These are phyloP conservation scores for Drosophila pandora DNA, from an alignment of 1,140 invertebrate species.

Conservation along the genomic window DNA sequence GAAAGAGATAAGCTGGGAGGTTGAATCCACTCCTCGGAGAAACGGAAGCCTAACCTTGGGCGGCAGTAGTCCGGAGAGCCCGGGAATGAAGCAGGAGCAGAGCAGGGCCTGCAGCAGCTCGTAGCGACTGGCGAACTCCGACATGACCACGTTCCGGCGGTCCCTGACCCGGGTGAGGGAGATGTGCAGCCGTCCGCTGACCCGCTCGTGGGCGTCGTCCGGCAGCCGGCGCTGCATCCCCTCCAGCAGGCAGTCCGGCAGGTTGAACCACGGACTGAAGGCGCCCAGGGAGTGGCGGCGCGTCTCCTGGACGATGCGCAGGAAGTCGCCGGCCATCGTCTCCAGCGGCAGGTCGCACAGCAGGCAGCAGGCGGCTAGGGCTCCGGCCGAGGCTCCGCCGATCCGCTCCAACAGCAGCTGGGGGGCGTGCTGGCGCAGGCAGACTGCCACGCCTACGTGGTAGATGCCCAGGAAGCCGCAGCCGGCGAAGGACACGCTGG, in stretches of 20 bases:
- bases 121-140: slow-evolving; percentile 94
- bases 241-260: slow-evolving; percentile 93
- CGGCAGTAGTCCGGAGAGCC: slow-evolving; percentile 96
- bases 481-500: slow-evolving; percentile 98
- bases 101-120: slow-evolving; percentile 97
- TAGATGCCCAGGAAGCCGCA: slow-evolving; percentile 99
- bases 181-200: slow-evolving; percentile 95
- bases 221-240: slow-evolving; percentile 94
- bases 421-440: slow-evolving; percentile 98
- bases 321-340: slow-evolving; percentile 93
- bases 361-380: slow-evolving; percentile 96
- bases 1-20: neutral
- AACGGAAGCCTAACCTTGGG: slow-evolving; percentile 85
- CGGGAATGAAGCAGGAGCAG: slow-evolving; percentile 97
- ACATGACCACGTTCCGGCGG: slow-evolving; percentile 97
- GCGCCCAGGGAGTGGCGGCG: slow-evolving; percentile 94
- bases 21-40: too few relatives aligned
- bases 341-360: slow-evolving; percentile 96
- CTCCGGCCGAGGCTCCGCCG: slow-evolving; percentile 97
- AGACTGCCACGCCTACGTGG: slow-evolving; percentile 98
- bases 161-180: slow-evolving; percentile 97
- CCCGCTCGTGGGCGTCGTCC: slow-evolving; percentile 94
- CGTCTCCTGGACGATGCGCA: slow-evolving; percentile 93
- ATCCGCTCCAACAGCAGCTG: slow-evolving; percentile 96
- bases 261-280: slow-evolving; percentile 97